Evolutionary conservation across 1,140 invertebrate genomes (phyloP).

Genomic region (Schlechtendalia chinensis): DNA sequence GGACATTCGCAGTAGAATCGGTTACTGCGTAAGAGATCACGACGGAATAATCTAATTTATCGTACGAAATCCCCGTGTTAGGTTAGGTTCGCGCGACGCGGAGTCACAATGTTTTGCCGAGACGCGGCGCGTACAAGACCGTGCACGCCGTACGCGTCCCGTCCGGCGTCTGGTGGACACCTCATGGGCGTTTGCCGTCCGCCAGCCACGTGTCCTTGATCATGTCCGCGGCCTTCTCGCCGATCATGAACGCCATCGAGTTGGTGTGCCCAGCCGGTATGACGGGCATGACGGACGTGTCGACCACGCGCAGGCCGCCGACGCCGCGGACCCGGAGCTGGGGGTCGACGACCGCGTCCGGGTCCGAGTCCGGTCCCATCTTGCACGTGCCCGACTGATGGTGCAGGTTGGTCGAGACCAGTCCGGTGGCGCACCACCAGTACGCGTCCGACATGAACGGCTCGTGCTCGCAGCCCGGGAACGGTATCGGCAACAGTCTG

Average conservation of each 20-base stretch:
- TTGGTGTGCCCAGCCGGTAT: constrained; percentile 59
- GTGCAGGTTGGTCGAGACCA: constrained; percentile 54
- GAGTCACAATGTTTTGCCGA: too few relatives aligned
- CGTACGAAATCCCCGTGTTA: too few relatives aligned
- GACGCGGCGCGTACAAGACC: too few relatives aligned
- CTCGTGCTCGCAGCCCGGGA: constrained; percentile 52
- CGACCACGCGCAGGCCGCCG: constrained; percentile 52
- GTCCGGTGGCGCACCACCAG: constrained; percentile 56
- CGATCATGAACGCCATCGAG: constrained; percentile 62
- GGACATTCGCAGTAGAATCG: too few relatives aligned
- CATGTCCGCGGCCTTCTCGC: constrained; percentile 61
- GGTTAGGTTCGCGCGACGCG: too few relatives aligned
- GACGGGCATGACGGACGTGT: constrained; percentile 59
- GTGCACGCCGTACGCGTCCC: too few relatives aligned
- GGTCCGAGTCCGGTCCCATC: constrained; percentile 57
- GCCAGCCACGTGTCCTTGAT: constrained; percentile 58
- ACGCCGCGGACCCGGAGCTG: constrained; percentile 53
- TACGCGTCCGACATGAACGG: constrained; percentile 56
- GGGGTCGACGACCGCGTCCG: constrained; percentile 55
- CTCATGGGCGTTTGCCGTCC: too few relatives aligned
- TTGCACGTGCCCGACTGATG: constrained; percentile 58
- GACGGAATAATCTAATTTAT: too few relatives aligned
- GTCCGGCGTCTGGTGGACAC: too few relatives aligned
- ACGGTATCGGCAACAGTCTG: constrained; percentile 50
- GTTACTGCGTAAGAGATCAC: too few relatives aligned